Conservation (phyloP, 1,140 invertebrate species). For the Bombyx mori region DNA sequence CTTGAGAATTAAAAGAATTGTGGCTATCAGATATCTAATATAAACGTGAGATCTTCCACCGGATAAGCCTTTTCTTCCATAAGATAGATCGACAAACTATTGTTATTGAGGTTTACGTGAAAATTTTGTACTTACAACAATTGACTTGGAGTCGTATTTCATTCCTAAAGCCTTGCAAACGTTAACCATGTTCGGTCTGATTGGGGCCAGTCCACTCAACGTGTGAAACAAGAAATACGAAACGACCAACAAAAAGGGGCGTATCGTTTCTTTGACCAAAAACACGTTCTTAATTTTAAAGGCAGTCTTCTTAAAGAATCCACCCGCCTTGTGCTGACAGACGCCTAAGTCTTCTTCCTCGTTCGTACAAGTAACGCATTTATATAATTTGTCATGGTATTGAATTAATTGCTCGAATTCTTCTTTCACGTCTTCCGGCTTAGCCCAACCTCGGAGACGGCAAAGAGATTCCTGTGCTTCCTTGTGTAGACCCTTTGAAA, state of each 20-base stretch:
- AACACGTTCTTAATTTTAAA: constrained; percentile 44
- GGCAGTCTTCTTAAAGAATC: constrained; percentile 27
- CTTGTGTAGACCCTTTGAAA: constrained; percentile 70
- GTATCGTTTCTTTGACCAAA: constrained; percentile 62
- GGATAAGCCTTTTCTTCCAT: no score
- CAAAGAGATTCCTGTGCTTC: constrained; percentile 68
- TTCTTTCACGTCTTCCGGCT: constrained; percentile 60
- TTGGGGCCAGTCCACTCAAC: constrained; percentile 66
- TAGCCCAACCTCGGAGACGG: constrained; percentile 69
- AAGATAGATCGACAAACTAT: no score
- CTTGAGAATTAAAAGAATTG: no score
- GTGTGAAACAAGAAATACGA: constrained; percentile 71
- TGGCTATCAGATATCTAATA: no score
- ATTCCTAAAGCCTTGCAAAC: constrained; percentile 66
- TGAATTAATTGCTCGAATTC: constrained; percentile 66
- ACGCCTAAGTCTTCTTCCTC: constrained; percentile 20
- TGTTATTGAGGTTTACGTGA: no score
- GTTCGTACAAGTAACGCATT: constrained; percentile 44
- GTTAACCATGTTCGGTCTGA: constrained; percentile 75
- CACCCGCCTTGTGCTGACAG: constrained; percentile 38
- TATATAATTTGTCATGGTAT: constrained; percentile 44
- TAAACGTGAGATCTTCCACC: no score
- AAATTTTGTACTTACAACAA: constrained; percentile 40
- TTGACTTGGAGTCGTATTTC: constrained; percentile 49
- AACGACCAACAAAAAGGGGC: constrained; percentile 67